Evolutionary conservation across 30 jellyfish, hydroid and myxozoan genomes (phyloP), one percentile per base, ranked within the genome.

Genomic region (Sanderia malayensis): DNA sequence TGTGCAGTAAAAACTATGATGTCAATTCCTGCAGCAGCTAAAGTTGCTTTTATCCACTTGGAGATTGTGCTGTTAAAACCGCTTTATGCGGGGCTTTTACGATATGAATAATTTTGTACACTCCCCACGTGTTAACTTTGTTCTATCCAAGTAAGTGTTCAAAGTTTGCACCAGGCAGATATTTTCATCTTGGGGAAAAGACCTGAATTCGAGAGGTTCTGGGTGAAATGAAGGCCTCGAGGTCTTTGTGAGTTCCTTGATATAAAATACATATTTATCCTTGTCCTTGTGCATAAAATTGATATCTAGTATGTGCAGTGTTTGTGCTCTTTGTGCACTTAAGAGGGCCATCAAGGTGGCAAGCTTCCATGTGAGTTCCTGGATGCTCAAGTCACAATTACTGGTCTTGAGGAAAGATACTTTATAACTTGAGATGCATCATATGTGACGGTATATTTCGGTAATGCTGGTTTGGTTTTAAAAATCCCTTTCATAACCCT

Each of bases 11-110:
- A 65, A 1, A 30, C 77, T 18, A 60, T 65, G 30, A 31, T 65
- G 59, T 65, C 77, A 65, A 65, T 65, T 65, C 77, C 77, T 64
- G 76, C 76, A 32, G 76, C 76, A 20, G 76, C 76, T 41, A 65
- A 65, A 25, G 55, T 65, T 33, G 77, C 10, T 65, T 65, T 65
- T 31, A 65, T 65, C 77, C 77, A 65, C 28, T 28, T 65, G 61
- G 61, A 65, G 2, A 65, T 34, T 17, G 61, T 65, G 25, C 77
- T 65, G 77, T 65, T 19, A 21, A 46, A 25, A 65, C 77, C 59
- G 77, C 55, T 65, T 25, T 65, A 34, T 65, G 77, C 30, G 77
- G 77, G 28, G 77, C 59, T 65, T 65, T 65, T 18, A 61, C 34
- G 61, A 65, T 21, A 65, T 65, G 53, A 28, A 65, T 25, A 65